Conservation (phyloP, 2,888 invertebrate species). For the Pycnomerus fuliginosus region DNA sequence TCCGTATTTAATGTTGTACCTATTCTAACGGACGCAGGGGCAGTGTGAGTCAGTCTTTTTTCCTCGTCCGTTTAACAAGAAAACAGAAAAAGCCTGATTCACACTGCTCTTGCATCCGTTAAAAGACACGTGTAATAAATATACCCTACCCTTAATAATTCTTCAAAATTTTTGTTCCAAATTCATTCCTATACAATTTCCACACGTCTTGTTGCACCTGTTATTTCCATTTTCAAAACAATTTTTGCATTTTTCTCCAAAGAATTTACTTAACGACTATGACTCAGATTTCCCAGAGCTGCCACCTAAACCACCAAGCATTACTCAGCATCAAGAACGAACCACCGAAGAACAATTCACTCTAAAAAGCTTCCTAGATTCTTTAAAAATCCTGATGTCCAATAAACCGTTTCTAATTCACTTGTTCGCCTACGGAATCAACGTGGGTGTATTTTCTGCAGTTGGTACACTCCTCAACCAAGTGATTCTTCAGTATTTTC, state of each 20-base stretch:
- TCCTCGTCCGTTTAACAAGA: background rate
- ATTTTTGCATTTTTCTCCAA: constrained; percentile 27
- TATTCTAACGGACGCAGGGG: too few species aligned
- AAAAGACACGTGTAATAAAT: too few species aligned
- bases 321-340: constrained; percentile 56
- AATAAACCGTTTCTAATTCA: constrained; percentile 80
- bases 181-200: too few species aligned
- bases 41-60: background rate
- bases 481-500: constrained; percentile 76
- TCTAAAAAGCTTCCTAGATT: constrained; percentile 61
- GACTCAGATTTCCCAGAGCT: constrained; percentile 60
- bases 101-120: too few species aligned
- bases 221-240: background rate
- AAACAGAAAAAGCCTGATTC: too few species aligned
- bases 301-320: constrained; percentile 60
- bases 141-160: too few species aligned
- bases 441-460: constrained; percentile 93
- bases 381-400: constrained; percentile 70
- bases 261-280: too few species aligned
- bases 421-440: constrained; percentile 83
- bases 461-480: constrained; percentile 90
- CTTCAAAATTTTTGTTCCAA: too few species aligned
- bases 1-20: too few species aligned
- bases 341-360: constrained; percentile 54
- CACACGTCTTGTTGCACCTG: too few species aligned